Evolutionary conservation across 2,113 vertebrate genomes (phyloP), one percentile per base, ranked within the genome.

Genomic region (Coptodon rendalli): DNA sequence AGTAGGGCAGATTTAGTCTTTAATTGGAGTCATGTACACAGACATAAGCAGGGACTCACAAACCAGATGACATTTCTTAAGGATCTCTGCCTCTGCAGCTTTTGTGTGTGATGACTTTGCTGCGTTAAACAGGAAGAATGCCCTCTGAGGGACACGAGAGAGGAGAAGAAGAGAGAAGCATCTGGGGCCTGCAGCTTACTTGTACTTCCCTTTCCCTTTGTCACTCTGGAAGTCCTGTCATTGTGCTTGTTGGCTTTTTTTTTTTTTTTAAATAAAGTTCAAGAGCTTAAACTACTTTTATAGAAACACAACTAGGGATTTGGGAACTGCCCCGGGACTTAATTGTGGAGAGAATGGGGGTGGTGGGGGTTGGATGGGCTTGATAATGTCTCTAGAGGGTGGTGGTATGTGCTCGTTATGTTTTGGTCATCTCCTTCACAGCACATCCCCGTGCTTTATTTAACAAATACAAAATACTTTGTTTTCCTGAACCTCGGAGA

Each of bases 171-270:
- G 84, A 89, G 68, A 86, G 80, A 92, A 89, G 61, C 86, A 93
- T 90, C 89, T 93, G 89, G 53, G 50, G 22, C 68, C 54, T 50
- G 3, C 12, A 38, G 45, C 63, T 86, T 83, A 43, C 45, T 82
- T 71, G 5, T 40, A 50, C 80, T 92, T 93, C 66, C 88, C 24
- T 85, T 91, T 90, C 13, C 85, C 27, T 17, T 80, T 82, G 61
- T 91, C 29, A 19, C 17, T 57, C 54, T 93, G 91, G 91, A 92
- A 71, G 87, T 94, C 93, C 93, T 92, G 91, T 90, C 82, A 91
- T 94, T 94, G 85, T 94, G 86, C 88, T 92, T 87, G 17, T 78
- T 14, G 57, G 17, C 9, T 80, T 84, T 68, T 63, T 59, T 2
- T 80, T 61, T 52, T 50, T 80, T 50, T 52, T 24, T 8, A 79